Percentiles rank a stretch among this genome's conserved stretches.
Evolutionary conservation across 2,888 invertebrate genomes (phyloP).

Genomic region (Biston stratarius): DNA sequence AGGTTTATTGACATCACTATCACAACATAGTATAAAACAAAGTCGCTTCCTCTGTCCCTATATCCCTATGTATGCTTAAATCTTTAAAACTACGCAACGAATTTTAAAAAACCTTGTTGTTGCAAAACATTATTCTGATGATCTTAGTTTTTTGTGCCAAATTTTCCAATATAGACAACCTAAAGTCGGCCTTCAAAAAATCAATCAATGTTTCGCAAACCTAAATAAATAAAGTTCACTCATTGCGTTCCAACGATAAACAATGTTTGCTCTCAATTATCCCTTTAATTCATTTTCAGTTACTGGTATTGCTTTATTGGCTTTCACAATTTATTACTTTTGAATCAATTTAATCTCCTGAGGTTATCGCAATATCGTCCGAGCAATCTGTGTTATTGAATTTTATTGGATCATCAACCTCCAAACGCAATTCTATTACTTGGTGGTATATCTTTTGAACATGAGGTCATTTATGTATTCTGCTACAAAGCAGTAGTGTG

Average conservation of each 20-base stretch:
- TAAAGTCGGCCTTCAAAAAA: slow-evolving; percentile 6
- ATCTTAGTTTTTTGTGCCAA: neutral
- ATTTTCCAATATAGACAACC: neutral
- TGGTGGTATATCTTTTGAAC: neutral
- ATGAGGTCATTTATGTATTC: no score
- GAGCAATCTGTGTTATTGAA: slow-evolving; percentile 12
- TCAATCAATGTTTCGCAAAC: slow-evolving; percentile 9
- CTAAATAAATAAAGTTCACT: slow-evolving; percentile 14
- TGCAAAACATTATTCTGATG: neutral
- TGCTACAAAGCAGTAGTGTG: no score
- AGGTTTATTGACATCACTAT: no score
- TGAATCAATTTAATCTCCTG: slow-evolving; percentile 21
- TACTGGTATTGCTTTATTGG: slow-evolving; percentile 21
- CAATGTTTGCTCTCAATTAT: slow-evolving; percentile 28
- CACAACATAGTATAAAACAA: no score
- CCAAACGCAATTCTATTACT: neutral
- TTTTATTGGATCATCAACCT: slow-evolving; percentile 6
- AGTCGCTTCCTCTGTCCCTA: no score
- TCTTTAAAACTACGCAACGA: no score
- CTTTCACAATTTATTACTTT: slow-evolving; percentile 20
- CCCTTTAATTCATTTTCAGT: slow-evolving; percentile 29
- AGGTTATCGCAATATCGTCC: slow-evolving; percentile 12
- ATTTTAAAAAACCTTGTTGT: no score
- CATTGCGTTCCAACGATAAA: slow-evolving; percentile 13
- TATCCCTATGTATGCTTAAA: no score